These are phyloP conservation scores for Noctua fimbriata DNA, from an alignment of 2,888 invertebrate species.

Conservation along the genomic window DNA sequence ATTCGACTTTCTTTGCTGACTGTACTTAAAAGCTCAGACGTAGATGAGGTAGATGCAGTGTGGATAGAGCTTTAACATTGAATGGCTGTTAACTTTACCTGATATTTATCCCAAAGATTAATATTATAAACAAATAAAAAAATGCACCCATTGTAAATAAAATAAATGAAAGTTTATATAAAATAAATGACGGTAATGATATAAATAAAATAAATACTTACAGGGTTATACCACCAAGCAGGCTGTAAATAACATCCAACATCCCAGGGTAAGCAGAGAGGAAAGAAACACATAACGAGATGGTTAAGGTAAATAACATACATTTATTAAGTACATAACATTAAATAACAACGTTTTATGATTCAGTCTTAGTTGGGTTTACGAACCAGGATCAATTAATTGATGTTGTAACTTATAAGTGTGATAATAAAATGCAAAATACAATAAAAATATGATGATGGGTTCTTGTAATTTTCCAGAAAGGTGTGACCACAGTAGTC, in stretches of 20 bases:
- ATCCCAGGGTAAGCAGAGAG: conserved; percentile 80
- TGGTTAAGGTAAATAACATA: conserved; percentile 60
- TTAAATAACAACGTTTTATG: conserved; percentile 47
- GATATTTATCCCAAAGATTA: neutral
- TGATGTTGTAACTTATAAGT: neutral
- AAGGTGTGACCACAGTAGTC: too few species aligned
- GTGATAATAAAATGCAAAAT: neutral
- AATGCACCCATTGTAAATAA: neutral
- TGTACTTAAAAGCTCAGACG: neutral
- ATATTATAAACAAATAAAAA: neutral
- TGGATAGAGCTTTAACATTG: neutral
- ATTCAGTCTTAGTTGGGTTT: conserved; percentile 53
- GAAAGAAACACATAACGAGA: conserved; percentile 66
- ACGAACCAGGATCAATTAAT: conserved; percentile 36
- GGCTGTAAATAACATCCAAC: conserved; percentile 91
- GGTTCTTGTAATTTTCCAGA: too few species aligned
- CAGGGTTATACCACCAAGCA: conserved; percentile 98
- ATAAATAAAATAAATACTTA: conserved; percentile 90
- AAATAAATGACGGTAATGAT: neutral
- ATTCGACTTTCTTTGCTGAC: neutral
- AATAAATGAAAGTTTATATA: neutral
- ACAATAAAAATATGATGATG: neutral
- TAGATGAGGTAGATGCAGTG: too few species aligned
- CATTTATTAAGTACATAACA: conserved; percentile 65
- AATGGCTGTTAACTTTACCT: conserved; percentile 1